These are phyloP conservation scores for Regulus satrapa DNA, from an alignment of 2,113 vertebrate genomes.

Conservation along the genomic window DNA sequence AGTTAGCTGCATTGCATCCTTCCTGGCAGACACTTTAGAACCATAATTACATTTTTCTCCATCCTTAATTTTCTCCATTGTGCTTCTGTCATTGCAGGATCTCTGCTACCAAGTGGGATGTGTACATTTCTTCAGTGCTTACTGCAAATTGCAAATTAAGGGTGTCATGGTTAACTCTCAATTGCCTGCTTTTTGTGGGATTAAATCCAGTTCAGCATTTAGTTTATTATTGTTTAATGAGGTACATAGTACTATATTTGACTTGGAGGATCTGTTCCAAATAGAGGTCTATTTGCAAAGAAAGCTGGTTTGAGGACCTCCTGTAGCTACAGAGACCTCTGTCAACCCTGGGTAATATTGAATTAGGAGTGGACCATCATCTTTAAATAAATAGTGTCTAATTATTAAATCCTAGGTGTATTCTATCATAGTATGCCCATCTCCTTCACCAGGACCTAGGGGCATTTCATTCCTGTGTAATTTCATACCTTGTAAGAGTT, in stretches of 20 bases:
- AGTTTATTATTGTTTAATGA: slow-evolving; percentile 15
- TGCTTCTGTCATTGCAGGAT: slow-evolving; percentile 4
- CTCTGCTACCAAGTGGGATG: background rate
- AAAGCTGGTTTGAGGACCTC: background rate
- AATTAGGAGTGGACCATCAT: background rate
- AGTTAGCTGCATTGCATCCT: background rate
- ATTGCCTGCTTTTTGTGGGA: background rate
- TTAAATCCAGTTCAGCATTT: background rate
- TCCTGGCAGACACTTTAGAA: slow-evolving; percentile 8
- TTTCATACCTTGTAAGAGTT: background rate
- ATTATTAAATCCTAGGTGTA: background rate
- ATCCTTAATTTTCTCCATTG: background rate
- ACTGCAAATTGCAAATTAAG: background rate
- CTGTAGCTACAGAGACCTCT: background rate
- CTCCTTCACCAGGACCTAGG: background rate
- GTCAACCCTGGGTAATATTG: background rate
- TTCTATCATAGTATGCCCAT: background rate
- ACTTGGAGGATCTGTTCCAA: background rate
- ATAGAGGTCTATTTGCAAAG: background rate
- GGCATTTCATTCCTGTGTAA: background rate
- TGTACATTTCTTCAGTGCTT: background rate
- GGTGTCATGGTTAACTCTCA: background rate
- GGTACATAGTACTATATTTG: background rate
- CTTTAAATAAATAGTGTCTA: background rate
- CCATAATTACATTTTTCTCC: background rate